A percentile compares a stretch with the other conserved stretches of the same genome.
Evolutionary conservation across 2,113 vertebrate species (phyloP).

Genomic region (Mellivora capensis): DNA sequence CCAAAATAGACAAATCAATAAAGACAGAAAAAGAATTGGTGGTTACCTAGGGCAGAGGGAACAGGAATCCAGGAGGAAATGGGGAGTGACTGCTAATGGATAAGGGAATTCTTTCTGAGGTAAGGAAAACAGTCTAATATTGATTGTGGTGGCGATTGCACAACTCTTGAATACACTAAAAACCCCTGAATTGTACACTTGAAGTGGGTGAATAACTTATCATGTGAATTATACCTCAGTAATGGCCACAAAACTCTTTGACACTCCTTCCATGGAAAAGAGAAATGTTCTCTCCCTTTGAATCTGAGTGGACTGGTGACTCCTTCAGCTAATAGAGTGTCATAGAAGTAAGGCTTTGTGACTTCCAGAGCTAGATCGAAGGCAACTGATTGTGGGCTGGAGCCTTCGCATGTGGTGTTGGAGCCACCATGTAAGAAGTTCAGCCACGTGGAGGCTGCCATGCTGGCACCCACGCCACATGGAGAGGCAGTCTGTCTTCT

Average conservation of each 20-base stretch:
- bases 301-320: background rate
- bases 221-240: background rate
- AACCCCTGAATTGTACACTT: background rate
- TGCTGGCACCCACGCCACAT: background rate
- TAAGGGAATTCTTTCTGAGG: background rate
- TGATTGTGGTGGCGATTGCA: background rate
- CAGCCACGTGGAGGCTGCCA: background rate
- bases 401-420: background rate
- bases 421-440: background rate
- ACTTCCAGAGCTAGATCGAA: background rate
- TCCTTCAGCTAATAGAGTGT: background rate
- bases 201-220: background rate
- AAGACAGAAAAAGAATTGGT: background rate
- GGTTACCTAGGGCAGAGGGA: background rate
- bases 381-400: background rate
- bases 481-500: background rate
- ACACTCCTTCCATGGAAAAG: background rate
- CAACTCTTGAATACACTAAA: background rate
- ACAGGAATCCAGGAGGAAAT: background rate
- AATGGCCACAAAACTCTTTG: background rate
- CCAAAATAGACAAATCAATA: background rate
- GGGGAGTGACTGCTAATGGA: background rate
- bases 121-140: background rate
- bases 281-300: background rate
- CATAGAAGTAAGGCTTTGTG: background rate